A percentile compares a stretch with the other conserved stretches of the same genome.
Conservation (phyloP, 2,888 invertebrate species). For the Thyatira batis region DNA sequence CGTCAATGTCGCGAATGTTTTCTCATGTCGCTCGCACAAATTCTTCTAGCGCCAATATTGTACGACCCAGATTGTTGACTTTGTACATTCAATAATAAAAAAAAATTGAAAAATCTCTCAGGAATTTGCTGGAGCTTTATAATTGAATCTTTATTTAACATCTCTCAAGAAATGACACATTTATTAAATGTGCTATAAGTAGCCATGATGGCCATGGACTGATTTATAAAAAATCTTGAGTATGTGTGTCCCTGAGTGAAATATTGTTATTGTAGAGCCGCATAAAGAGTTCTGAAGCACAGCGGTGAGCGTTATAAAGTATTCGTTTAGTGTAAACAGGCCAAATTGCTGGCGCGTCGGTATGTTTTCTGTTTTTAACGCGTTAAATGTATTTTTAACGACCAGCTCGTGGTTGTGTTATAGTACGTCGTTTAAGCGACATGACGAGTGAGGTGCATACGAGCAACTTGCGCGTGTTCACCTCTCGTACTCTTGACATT, state of each 20-base stretch:
- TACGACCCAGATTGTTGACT: slow-evolving; percentile 49
- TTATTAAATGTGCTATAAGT: too few relatives aligned
- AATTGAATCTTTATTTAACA: too few relatives aligned
- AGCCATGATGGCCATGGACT: too few relatives aligned
- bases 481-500: slow-evolving; percentile 74
- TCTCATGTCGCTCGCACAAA: slow-evolving; percentile 47
- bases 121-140: too few relatives aligned
- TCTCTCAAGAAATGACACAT: too few relatives aligned
- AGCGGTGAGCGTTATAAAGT: slow-evolving; percentile 28
- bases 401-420: slow-evolving; percentile 29
- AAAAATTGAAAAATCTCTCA: too few relatives aligned
- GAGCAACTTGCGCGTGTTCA: slow-evolving; percentile 29
- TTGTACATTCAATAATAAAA: slow-evolving; percentile 9
- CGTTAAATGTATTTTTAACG: slow-evolving; percentile 56
- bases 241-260: neutral
- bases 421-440: slow-evolving; percentile 41
- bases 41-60: slow-evolving; percentile 48
- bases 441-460: slow-evolving; percentile 38
- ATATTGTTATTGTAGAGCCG: slow-evolving; percentile 5
- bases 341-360: slow-evolving; percentile 44
- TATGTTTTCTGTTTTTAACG: slow-evolving; percentile 52
- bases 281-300: slow-evolving; percentile 22
- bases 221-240: neutral
- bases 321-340: slow-evolving; percentile 43
- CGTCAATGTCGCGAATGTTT: slow-evolving; percentile 62